Conservation (phyloP, 2,113 vertebrate genomes). For the Nycticryphes semicollaris region DNA sequence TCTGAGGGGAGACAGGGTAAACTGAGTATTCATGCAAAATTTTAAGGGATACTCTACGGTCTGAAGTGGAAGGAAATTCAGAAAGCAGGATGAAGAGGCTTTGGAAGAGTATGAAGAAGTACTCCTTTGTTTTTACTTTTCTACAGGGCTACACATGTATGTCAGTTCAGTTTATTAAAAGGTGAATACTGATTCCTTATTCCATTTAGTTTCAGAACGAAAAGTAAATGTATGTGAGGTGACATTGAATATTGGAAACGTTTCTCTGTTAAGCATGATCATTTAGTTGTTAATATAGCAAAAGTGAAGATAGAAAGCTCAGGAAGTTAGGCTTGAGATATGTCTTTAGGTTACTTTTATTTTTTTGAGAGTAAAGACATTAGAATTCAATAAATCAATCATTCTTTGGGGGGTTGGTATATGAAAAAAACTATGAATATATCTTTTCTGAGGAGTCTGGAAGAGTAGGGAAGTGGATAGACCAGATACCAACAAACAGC, state of each 20-base stretch:
- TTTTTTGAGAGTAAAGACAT: background rate
- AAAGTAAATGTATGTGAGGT: background rate
- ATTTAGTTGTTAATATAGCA: background rate
- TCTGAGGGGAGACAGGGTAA: background rate
- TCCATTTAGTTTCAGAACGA: background rate
- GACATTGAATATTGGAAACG: background rate
- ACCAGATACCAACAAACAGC: background rate
- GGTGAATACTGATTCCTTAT: background rate
- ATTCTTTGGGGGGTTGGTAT: background rate
- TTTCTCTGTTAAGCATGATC: background rate
- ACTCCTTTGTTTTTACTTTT: background rate
- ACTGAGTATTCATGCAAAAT: background rate
- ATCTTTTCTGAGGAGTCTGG: background rate
- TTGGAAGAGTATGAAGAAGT: background rate
- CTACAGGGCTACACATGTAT: background rate
- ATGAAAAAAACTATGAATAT: background rate
- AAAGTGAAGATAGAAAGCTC: background rate
- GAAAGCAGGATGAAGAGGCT: background rate
- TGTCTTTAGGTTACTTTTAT: background rate
- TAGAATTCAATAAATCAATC: background rate
- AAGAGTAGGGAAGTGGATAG: background rate
- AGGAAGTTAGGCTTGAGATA: background rate
- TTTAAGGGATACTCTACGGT: background rate
- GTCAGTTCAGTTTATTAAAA: background rate
- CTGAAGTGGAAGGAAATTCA: background rate